These are phyloP conservation scores for Calcarius lapponicus DNA, from an alignment of 2,797 vertebrate genomes.

Conservation along the genomic window DNA sequence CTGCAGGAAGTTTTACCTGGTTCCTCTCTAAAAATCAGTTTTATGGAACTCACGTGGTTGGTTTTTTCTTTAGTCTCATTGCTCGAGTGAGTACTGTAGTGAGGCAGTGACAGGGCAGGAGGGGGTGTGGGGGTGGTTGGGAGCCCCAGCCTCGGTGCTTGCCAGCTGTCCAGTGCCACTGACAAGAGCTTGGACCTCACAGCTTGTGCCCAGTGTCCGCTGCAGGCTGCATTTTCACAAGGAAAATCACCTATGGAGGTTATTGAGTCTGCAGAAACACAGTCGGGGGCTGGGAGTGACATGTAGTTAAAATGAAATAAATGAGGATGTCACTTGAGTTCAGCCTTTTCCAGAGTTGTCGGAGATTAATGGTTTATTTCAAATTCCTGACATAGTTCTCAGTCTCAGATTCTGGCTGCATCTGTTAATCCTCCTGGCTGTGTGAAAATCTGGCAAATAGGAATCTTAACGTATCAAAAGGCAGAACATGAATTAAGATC, in stretches of 20 bases:
- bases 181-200: background rate
- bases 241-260: background rate
- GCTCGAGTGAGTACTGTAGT: accelerated
- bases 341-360: slow-evolving; percentile 6
- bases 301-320: slow-evolving; percentile 40
- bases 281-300: background rate
- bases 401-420: slow-evolving; percentile 5
- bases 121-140: background rate
- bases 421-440: slow-evolving; percentile 23
- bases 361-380: slow-evolving; percentile 48
- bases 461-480: background rate
- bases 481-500: background rate
- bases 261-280: background rate
- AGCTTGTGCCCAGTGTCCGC: background rate
- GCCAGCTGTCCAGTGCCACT: accelerated
- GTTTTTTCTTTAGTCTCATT: background rate
- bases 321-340: slow-evolving; percentile 23
- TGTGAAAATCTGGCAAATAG: background rate
- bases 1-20: background rate
- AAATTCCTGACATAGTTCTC: slow-evolving; percentile 58
- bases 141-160: accelerated
- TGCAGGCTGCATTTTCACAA: background rate
- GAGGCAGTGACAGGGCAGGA: background rate
- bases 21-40: background rate
- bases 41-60: background rate